Evolutionary conservation across 1,140 invertebrate genomes (phyloP).

Genomic region (Microplitis demolitor): DNA sequence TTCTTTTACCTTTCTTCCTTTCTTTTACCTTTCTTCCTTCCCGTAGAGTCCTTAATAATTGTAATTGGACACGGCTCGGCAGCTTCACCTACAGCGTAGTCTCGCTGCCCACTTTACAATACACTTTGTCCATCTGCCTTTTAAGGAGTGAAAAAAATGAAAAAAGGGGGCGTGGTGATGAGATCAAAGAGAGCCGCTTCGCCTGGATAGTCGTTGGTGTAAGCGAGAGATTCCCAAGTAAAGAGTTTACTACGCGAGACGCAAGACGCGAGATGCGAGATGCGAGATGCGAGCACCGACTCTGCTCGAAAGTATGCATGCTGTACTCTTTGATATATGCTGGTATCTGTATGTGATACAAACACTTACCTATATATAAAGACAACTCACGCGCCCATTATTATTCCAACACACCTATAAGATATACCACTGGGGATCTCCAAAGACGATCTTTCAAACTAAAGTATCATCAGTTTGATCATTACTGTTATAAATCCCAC

Average conservation of each 20-base stretch:
- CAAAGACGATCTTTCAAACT: too few species aligned
- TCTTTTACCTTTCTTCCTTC: slow-evolving; percentile 22
- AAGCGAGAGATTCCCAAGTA: slow-evolving; percentile 4
- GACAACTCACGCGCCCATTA: too few species aligned
- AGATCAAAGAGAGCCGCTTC: slow-evolving; percentile 60
- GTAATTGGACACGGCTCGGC: slow-evolving; percentile 63
- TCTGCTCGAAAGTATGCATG: slow-evolving; percentile 22
- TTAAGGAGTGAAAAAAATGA: slow-evolving; percentile 63
- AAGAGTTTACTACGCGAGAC: slow-evolving; percentile 18
- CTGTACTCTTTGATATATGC: not conserved
- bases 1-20: slow-evolving; percentile 10
- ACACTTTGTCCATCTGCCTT: slow-evolving; percentile 64
- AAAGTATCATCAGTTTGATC: too few species aligned
- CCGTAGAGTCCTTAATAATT: slow-evolving; percentile 60
- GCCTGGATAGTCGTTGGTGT: slow-evolving; percentile 24
- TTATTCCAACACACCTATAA: too few species aligned
- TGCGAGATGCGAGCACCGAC: slow-evolving; percentile 3
- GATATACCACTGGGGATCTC: too few species aligned
- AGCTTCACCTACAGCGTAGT: slow-evolving; percentile 60
- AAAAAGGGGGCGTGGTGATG: slow-evolving; percentile 60
- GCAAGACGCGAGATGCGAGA: slow-evolving; percentile 13
- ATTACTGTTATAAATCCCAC: too few species aligned
- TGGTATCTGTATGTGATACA: not conserved
- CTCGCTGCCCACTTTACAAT: slow-evolving; percentile 63
- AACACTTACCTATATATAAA: not conserved